Conservation (phyloP, 1,140 invertebrate species). For the Drosophila grimshawi region DNA sequence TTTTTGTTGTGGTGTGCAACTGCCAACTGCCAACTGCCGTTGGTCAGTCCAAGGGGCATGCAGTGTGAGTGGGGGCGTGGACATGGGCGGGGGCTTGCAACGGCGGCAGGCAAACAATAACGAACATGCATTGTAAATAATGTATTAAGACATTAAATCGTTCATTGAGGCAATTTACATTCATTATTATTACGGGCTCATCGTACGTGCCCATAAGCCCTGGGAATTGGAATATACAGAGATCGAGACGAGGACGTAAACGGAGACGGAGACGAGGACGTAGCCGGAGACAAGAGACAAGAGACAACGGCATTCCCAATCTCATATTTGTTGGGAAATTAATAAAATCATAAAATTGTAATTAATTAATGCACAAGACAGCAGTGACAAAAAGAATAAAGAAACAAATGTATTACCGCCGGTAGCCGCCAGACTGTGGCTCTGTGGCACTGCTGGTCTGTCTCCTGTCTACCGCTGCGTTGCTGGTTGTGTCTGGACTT, state of each 20-base stretch:
- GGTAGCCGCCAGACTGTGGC: constrained; percentile 33
- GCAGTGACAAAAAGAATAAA: constrained; percentile 28
- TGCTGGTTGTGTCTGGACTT: constrained; percentile 32
- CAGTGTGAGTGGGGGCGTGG: constrained; percentile 29
- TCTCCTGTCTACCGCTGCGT: background rate
- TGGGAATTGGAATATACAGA: constrained; percentile 71
- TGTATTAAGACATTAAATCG: constrained; percentile 81
- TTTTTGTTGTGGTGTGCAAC: constrained; percentile 34
- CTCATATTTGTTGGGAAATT: constrained; percentile 70
- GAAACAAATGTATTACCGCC: constrained; percentile 67
- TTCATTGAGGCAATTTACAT: constrained; percentile 81
- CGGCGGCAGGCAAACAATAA: constrained; percentile 34
- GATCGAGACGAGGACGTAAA: background rate
- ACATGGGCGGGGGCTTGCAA: constrained; percentile 33
- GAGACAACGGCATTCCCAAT: constrained; percentile 29
- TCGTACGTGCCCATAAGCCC: constrained; percentile 76
- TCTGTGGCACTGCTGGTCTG: constrained; percentile 28
- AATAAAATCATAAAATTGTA: constrained; percentile 81
- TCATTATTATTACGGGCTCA: constrained; percentile 77
- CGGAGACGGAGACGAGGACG: constrained; percentile 17
- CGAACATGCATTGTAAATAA: constrained; percentile 76
- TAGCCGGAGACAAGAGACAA: constrained; percentile 7
- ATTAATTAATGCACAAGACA: constrained; percentile 74
- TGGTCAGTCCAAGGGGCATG: constrained; percentile 19
- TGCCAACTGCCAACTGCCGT: constrained; percentile 1